Conservation (phyloP, 2,888 invertebrate species). For the Aphodius sticticus region DNA sequence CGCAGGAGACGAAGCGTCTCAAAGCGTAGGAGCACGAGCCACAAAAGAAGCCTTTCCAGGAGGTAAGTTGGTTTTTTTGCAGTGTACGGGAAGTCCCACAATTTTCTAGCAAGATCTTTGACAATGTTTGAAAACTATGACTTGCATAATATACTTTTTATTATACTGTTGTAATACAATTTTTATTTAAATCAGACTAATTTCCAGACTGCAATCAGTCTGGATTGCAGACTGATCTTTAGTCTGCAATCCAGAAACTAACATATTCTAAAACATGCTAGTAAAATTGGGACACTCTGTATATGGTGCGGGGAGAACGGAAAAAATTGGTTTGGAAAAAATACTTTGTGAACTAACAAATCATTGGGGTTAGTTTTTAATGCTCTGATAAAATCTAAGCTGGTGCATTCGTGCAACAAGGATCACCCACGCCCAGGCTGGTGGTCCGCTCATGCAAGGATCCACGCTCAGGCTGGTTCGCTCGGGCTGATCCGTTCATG, state of each 20-base stretch:
- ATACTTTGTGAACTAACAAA: neutral
- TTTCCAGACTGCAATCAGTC: too few species aligned
- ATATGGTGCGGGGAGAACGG: neutral
- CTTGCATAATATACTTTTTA: neutral
- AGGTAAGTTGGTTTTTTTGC: conserved; percentile 46
- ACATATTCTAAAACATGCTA: neutral
- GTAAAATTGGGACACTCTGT: neutral
- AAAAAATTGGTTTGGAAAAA: neutral
- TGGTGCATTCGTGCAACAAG: neutral
- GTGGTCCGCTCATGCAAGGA: neutral
- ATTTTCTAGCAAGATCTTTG: neutral
- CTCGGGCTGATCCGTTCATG: neutral
- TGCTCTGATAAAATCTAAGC: conserved; percentile 4
- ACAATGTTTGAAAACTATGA: neutral
- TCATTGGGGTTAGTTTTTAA: neutral
- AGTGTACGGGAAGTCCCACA: neutral
- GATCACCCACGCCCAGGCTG: neutral
- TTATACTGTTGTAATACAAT: too few species aligned
- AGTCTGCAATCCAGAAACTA: too few species aligned
- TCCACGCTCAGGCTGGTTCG: neutral
- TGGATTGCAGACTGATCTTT: too few species aligned
- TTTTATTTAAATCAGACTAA: too few species aligned
- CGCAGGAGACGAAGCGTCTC: conserved; percentile 58
- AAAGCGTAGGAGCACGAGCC: conserved; percentile 51
- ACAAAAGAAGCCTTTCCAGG: conserved; percentile 57